A percentile compares a stretch with the other conserved stretches of the same genome.
Conservation (phyloP, 2,797 vertebrate species). For the Tamandua tetradactyla region DNA sequence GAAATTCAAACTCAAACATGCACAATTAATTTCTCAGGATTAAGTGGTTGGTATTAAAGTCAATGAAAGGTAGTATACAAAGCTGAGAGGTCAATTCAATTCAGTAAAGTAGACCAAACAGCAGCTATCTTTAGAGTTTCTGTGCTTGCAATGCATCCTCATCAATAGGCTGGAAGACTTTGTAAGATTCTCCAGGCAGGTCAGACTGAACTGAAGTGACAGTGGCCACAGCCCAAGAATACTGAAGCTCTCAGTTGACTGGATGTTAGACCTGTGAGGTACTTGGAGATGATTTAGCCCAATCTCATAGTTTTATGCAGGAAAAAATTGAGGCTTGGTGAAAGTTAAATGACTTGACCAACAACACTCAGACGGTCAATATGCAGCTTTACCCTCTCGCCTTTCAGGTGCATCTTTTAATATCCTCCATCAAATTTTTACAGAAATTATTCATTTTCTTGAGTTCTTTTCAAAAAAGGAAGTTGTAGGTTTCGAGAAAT, state of each 20-base stretch:
- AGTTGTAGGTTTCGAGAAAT: too few species aligned
- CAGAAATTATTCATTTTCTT: constrained; percentile 17
- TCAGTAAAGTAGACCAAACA: constrained; percentile 72
- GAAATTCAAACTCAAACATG: constrained; percentile 79
- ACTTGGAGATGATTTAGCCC: background rate
- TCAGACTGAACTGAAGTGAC: background rate
- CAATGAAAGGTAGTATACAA: constrained; percentile 77
- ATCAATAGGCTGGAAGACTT: constrained; percentile 8
- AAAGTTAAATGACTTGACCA: background rate
- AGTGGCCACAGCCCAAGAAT: background rate
- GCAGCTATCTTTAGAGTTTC: background rate
- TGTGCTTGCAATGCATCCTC: constrained; percentile 25
- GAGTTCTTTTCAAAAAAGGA: background rate
- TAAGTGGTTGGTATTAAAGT: constrained; percentile 76
- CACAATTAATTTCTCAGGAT: constrained; percentile 78
- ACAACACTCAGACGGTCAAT: background rate
- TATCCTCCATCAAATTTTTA: background rate
- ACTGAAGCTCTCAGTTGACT: background rate
- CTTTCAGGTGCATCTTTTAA: constrained; percentile 16
- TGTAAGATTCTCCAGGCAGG: background rate
- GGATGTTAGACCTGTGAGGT: background rate
- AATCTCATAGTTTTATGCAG: background rate
- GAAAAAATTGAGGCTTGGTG: background rate
- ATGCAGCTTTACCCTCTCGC: background rate
- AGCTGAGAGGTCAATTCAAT: constrained; percentile 78